These are phyloP conservation scores for Allygus modestus DNA, from an alignment of 2,888 invertebrate genomes.

Conservation along the genomic window DNA sequence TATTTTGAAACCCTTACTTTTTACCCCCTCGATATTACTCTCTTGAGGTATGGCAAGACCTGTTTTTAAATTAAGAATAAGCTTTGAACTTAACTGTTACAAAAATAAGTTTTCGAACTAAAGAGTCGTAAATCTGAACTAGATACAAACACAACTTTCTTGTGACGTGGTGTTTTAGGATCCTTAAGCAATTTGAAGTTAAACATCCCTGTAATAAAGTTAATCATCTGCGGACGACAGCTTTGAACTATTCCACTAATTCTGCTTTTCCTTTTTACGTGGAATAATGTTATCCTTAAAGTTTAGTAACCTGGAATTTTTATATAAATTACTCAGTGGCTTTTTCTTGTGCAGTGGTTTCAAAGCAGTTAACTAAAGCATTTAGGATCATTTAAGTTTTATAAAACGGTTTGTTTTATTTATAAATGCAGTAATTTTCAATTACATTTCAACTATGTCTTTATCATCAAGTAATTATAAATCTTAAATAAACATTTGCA, in stretches of 20 bases:
- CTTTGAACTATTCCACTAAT: slow-evolving; percentile 11
- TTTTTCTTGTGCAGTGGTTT: background rate
- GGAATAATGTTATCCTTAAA: background rate
- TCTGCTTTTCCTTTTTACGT: background rate
- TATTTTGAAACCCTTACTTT: no score
- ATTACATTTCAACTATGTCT: no score
- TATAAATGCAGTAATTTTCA: no score
- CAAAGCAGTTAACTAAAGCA: background rate
- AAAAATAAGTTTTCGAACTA: background rate
- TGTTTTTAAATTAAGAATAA: no score
- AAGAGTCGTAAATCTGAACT: background rate
- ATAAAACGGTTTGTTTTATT: no score
- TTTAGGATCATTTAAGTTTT: background rate
- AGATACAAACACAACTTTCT: background rate
- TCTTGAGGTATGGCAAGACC: no score
- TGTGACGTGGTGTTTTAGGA: background rate
- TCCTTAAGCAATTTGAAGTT: slow-evolving; percentile 4
- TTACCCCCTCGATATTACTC: no score
- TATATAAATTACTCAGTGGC: background rate
- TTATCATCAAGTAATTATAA: no score
- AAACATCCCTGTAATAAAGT: slow-evolving; percentile 19
- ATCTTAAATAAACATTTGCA: no score
- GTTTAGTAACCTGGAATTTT: background rate
- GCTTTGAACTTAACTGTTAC: no score
- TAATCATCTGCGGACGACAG: slow-evolving; percentile 39